Conservation (phyloP, 2,113 vertebrate genomes). For the Colinus virginianus region DNA sequence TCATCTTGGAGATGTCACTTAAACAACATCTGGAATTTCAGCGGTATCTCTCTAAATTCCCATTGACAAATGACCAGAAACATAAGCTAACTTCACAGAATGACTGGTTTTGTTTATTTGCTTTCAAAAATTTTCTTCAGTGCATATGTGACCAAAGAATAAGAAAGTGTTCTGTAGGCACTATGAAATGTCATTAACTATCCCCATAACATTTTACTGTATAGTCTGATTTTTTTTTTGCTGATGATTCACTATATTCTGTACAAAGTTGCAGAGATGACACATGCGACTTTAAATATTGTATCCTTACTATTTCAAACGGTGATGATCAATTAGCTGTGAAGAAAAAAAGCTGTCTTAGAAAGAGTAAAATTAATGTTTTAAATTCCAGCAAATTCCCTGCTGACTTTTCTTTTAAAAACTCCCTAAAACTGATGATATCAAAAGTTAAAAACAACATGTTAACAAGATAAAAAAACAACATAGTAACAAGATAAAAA, state of each 20-base stretch:
- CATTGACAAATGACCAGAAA: background rate
- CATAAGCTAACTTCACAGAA: background rate
- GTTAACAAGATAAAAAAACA: no score
- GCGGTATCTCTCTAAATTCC: background rate
- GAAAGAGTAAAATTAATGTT: background rate
- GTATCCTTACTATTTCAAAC: background rate
- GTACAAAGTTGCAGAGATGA: background rate
- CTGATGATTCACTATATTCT: background rate
- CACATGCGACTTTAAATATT: background rate
- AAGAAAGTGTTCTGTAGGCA: background rate
- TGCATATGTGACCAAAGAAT: background rate
- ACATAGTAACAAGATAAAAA: background rate
- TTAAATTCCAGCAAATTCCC: background rate
- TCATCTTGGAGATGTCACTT: background rate
- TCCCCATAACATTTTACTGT: background rate
- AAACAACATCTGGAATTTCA: background rate
- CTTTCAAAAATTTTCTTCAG: background rate
- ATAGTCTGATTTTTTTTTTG: background rate
- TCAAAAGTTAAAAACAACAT: background rate
- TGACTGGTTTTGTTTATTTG: background rate
- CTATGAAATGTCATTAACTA: background rate
- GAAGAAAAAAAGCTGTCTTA: background rate
- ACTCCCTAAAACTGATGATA: background rate
- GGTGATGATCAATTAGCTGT: background rate
- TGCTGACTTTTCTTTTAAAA: background rate